A percentile compares a stretch with the other conserved stretches of the same genome.
Evolutionary conservation across 2,113 vertebrate species (phyloP).

Genomic region (Brienomyrus longianalis): DNA sequence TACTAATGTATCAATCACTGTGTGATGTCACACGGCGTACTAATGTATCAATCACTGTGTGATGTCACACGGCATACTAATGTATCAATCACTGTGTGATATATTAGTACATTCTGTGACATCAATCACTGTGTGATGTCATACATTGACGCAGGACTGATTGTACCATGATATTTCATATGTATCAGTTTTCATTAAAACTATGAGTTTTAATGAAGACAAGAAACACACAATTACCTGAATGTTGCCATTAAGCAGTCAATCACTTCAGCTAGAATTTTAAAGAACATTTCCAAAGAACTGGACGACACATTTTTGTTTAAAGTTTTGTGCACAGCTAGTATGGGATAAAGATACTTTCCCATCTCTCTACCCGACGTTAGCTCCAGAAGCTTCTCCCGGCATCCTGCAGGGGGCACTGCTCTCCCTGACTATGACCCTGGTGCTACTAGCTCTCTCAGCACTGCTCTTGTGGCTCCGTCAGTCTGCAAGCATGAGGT

Average conservation of each 20-base stretch:
- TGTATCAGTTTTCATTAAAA: background rate
- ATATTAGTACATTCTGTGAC: too few relatives aligned
- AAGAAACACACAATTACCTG: background rate
- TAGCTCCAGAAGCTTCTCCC: conserved; percentile 43
- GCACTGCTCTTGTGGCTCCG: conserved; percentile 62
- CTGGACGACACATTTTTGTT: background rate
- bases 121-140: background rate
- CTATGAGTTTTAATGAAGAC: background rate
- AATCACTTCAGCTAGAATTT: background rate
- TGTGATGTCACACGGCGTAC: background rate
- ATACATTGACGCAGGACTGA: background rate
- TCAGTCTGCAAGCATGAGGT: conserved; percentile 48
- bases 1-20: background rate
- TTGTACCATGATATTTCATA: background rate
- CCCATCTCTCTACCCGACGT: background rate
- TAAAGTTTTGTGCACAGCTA: background rate
- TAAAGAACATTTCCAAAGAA: background rate
- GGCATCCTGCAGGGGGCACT: conserved; percentile 59
- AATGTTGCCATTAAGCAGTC: background rate
- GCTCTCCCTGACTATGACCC: conserved; percentile 60
- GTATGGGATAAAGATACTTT: background rate
- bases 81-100: background rate
- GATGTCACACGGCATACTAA: background rate
- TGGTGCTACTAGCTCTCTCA: conserved; percentile 58
- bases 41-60: background rate